A percentile compares a stretch with the other conserved stretches of the same genome.
phyloP scores from a whole-genome alignment of 2,113 vertebrate species.

The Upupa epops region DNA sequence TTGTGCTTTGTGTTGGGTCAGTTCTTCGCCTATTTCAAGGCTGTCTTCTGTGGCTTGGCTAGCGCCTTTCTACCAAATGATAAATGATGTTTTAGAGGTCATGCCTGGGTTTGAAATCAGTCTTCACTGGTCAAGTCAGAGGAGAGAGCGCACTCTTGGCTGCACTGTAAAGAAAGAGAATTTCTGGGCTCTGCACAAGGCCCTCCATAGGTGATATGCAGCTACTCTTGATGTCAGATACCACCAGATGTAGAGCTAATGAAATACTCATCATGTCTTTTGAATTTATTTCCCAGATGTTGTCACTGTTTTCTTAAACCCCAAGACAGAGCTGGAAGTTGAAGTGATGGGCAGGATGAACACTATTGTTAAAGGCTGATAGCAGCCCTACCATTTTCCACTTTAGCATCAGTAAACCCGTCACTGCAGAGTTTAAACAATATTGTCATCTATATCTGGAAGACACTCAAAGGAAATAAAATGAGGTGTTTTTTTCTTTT shows the following conservation, averaged over 20 bases:
- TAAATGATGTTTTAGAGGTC: not conserved
- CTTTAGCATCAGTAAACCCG: not conserved
- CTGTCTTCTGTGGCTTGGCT: not conserved
- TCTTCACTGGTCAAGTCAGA: not conserved
- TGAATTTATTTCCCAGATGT: not conserved
- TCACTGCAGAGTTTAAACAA: not conserved
- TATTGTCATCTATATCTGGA: not conserved
- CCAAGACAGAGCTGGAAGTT: not conserved
- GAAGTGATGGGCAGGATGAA: not conserved
- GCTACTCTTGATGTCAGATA: rapidly evolving
- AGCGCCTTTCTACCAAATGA: not conserved
- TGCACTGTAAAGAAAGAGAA: not conserved
- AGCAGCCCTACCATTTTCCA: not conserved
- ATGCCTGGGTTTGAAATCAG: not conserved
- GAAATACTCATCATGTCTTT: not conserved
- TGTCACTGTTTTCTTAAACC: not conserved
- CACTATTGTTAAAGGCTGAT: not conserved
- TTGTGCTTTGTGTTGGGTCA: not conserved
- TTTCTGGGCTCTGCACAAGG: not conserved
- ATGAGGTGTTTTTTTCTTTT: not conserved
- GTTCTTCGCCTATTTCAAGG: not conserved
- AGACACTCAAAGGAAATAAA: not conserved
- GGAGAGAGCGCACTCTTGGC: not conserved
- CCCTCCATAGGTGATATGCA: not conserved
- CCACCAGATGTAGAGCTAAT: not conserved